These are phyloP conservation scores for Tolmerus cingulatus DNA, from an alignment of 2,888 invertebrate genomes.

Conservation along the genomic window DNA sequence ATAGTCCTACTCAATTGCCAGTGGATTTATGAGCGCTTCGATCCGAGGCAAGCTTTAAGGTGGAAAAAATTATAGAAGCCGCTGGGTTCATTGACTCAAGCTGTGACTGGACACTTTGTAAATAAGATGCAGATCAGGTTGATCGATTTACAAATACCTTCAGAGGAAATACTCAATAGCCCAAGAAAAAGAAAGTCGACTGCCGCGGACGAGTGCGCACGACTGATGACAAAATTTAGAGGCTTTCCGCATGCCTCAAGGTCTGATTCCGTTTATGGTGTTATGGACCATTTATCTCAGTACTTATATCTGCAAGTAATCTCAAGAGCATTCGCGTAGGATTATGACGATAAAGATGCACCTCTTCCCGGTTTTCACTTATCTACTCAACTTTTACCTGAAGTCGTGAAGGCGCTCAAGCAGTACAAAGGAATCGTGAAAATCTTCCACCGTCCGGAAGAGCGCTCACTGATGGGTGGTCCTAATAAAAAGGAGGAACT, in stretches of 20 bases:
- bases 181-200: not conserved
- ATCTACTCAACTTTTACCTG: not conserved
- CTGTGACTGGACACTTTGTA: not conserved
- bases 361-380: not conserved
- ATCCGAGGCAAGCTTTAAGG: not conserved
- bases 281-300: not conserved
- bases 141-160: conserved; percentile 4
- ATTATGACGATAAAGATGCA: not conserved
- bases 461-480: not conserved
- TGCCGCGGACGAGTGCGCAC: not conserved
- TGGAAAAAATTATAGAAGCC: not conserved
- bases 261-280: not conserved
- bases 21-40: not conserved
- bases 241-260: not conserved
- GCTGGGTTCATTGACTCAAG: not conserved
- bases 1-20: not conserved
- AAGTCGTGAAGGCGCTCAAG: not conserved
- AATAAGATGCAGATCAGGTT: not conserved
- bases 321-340: not conserved
- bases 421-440: not conserved
- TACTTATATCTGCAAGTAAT: conserved; percentile 1
- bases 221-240: not conserved
- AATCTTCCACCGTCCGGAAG: not conserved
- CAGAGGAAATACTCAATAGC: not conserved
- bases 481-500: not conserved